Evolutionary conservation across 64 coral and sea anemone species (phyloP), one percentile per base, ranked within the genome.

Genomic region (Orbicella faveolata): DNA sequence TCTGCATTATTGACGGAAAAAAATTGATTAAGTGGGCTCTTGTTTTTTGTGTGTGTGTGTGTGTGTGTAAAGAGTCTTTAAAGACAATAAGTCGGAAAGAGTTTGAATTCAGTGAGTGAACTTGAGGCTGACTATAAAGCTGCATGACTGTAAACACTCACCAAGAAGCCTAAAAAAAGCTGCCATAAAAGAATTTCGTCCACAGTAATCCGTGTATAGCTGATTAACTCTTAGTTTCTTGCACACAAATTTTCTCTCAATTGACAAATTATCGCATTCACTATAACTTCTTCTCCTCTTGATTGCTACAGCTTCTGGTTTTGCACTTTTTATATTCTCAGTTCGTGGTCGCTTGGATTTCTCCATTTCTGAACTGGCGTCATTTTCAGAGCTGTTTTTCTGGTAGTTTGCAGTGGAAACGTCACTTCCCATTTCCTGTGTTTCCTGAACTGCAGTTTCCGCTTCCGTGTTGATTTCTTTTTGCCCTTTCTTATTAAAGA

Each of bases 161-260:
- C 97, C 97, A 52, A 99, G 93, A 11, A 99, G 65, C 66, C 77
- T 95, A 75, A 99, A 99, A 76, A 99, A 99, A n/a, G 94, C 94
- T 16, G 88, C 94, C 92, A 99, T 99, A 39, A 87, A 90, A n/a
- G 97, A 99, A 87, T 89, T 96, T 37, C 94, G 88, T 84, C 90
- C 88, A 23, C 79, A 86, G 64, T 92, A 85, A 36, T 68, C 87
- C 54, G 87, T 89, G 80, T 96, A 96, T 26, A 96, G 54, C 72
- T 92, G 90, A 75, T 91, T 96, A 55, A 96, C 90, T 81, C 79
- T 96, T 15, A 93, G 76, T 39, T 74, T 96, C 80, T 96, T 96
- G 41, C 90, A 84, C 25, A 78, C 77, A 89, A 62, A 87, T 83
- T 77, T 52, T 52, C 25, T 63, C 63, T 63, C 62, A 51, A 9